Evolutionary conservation across 2,797 vertebrate genomes (phyloP).

Genomic region (Myoxocephalus aenaeus): DNA sequence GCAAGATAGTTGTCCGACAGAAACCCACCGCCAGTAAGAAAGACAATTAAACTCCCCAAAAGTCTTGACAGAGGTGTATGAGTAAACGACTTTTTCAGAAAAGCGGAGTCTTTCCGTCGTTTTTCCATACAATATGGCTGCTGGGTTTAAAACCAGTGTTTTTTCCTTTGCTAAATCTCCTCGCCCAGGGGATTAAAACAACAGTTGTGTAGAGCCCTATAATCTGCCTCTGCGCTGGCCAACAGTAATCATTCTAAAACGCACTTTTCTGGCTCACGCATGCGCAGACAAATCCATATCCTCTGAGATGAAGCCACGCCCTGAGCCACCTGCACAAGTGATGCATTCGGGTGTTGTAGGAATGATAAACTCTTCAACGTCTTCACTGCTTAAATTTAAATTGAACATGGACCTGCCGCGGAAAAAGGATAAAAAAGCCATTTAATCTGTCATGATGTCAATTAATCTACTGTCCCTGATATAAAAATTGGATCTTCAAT

Average conservation of each 20-base stretch:
- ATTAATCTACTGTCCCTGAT: neutral
- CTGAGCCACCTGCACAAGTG: conserved; percentile 71
- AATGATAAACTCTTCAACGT: neutral
- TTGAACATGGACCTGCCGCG: neutral
- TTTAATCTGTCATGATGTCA: neutral
- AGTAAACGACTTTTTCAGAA: conserved; percentile 59
- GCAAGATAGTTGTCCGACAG: conserved; percentile 55
- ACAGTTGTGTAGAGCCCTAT: conserved; percentile 83
- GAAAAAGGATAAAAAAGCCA: neutral
- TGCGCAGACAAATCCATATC: conserved; percentile 62
- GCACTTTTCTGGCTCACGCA: conserved; percentile 77
- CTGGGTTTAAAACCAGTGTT: conserved; percentile 78
- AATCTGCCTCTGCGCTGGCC: conserved; percentile 79
- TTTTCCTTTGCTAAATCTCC: conserved; percentile 84
- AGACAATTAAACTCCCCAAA: conserved; percentile 58
- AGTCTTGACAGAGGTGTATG: conserved; percentile 48
- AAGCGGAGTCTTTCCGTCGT: conserved; percentile 64
- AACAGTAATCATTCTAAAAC: conserved; percentile 81
- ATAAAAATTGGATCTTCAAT: neutral
- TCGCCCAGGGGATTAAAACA: conserved; percentile 85
- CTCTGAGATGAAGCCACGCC: conserved; percentile 75
- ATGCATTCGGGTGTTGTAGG: conserved; percentile 61
- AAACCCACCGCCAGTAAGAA: conserved; percentile 48
- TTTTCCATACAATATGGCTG: conserved; percentile 87
- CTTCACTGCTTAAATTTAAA: neutral